These are phyloP conservation scores for Huso huso DNA, from an alignment of 2,797 vertebrate genomes.

Conservation along the genomic window DNA sequence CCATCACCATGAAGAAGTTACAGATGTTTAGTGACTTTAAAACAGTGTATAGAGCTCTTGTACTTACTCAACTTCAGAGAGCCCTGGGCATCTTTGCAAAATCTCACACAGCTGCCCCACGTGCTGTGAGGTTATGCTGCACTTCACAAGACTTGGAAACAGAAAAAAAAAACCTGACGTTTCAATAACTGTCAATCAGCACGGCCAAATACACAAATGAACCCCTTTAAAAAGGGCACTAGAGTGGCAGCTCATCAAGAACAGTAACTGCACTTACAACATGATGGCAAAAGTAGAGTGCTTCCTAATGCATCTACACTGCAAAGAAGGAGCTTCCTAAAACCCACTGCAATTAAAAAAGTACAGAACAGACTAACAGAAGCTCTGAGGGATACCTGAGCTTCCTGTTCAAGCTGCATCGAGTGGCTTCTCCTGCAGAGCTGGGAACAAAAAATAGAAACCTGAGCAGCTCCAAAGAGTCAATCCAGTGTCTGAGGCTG, in stretches of 20 bases:
- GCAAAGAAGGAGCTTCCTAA: background rate
- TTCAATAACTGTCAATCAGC: background rate
- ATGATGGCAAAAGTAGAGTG: background rate
- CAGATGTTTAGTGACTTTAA: too few species aligned
- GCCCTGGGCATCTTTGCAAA: slow-evolving; percentile 37
- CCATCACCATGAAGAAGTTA: too few species aligned
- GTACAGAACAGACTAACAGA: background rate
- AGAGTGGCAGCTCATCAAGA: too few species aligned
- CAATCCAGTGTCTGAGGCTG: too few species aligned
- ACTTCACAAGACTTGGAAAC: slow-evolving; percentile 39
- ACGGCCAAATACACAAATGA: too few species aligned
- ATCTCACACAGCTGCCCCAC: slow-evolving; percentile 41
- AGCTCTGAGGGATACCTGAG: background rate
- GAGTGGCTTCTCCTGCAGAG: too few species aligned
- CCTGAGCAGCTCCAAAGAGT: too few species aligned
- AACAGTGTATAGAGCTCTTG: too few species aligned
- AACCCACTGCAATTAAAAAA: slow-evolving; percentile 35
- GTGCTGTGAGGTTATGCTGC: slow-evolving; percentile 40
- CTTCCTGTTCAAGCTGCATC: background rate
- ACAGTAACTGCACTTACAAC: too few species aligned
- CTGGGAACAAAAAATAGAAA: too few species aligned
- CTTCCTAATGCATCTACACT: background rate
- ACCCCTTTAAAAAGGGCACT: too few species aligned
- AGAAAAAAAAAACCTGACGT: background rate
- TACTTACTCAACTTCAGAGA: slow-evolving; percentile 73